Evolutionary conservation across 2,888 invertebrate species (phyloP).

Genomic region (Drosophila basisetae): DNA sequence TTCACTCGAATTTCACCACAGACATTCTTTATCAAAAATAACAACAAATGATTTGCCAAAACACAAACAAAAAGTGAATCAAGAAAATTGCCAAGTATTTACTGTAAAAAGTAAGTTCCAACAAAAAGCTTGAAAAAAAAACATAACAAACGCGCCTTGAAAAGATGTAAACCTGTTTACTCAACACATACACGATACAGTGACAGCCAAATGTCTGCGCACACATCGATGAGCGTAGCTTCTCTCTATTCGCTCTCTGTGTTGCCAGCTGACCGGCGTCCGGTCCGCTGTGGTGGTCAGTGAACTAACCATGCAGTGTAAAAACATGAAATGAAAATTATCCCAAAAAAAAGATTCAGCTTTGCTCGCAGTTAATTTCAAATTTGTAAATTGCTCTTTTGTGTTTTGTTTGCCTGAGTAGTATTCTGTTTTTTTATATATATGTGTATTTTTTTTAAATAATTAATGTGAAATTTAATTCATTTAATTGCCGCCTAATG

Average conservation of each 20-base stretch:
- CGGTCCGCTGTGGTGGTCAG: conserved; percentile 58
- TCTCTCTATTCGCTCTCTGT: conserved; percentile 8
- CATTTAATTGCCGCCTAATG: conserved; percentile 68
- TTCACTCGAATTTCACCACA: conserved; percentile 43
- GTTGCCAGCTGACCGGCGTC: conserved; percentile 56
- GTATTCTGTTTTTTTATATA: not conserved
- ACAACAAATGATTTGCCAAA: conserved; percentile 24
- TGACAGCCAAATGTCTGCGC: conserved; percentile 16
- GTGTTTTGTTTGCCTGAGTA: conserved; percentile 1
- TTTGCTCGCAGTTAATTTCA: conserved; percentile 47
- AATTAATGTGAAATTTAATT: conserved; percentile 76
- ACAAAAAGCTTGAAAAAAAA: conserved; percentile 56
- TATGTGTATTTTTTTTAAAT: conserved; percentile 26
- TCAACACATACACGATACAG: conserved; percentile 9
- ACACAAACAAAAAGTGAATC: conserved; percentile 35
- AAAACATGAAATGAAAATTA: conserved; percentile 59
- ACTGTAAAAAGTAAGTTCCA: conserved; percentile 24
- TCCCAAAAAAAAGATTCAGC: conserved; percentile 37
- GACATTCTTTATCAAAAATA: conserved; percentile 33
- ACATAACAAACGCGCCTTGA: conserved; percentile 70
- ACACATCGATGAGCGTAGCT: conserved; percentile 18
- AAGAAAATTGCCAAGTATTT: conserved; percentile 60
- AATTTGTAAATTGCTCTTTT: conserved; percentile 41
- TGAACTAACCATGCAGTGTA: conserved; percentile 57
- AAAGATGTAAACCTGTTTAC: conserved; percentile 62